A percentile compares a stretch with the other conserved stretches of the same genome.
phyloP scores from a whole-genome alignment of 2,888 invertebrate species.

The Hirudinaria manillensis region DNA sequence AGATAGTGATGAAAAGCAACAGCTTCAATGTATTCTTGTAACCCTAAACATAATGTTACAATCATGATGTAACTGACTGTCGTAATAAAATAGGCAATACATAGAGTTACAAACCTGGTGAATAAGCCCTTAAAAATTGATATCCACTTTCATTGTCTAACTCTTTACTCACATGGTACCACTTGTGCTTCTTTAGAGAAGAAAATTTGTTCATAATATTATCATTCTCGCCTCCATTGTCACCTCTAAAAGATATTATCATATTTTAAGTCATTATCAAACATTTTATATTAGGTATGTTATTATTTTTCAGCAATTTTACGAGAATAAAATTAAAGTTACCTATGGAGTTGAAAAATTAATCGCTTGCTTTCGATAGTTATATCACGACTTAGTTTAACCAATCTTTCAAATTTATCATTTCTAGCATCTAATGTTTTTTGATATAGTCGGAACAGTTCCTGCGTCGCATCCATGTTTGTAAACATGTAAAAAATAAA shows the following conservation, averaged over 20 bases:
- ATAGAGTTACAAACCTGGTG: constrained; percentile 52
- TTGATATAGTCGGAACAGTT: constrained; percentile 27
- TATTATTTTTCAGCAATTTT: not conserved
- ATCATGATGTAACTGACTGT: not conserved
- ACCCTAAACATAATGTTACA: constrained; percentile 46
- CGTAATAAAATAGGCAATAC: not conserved
- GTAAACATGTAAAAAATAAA: constrained; percentile 29
- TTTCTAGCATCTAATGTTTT: constrained; percentile 67
- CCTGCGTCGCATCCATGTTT: not conserved
- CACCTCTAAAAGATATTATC: constrained; percentile 49
- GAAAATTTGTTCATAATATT: constrained; percentile 67
- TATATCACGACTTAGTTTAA: constrained; percentile 74
- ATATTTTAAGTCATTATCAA: not conserved
- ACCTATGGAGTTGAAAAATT: constrained; percentile 75
- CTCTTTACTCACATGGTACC: constrained; percentile 69
- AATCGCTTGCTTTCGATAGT: constrained; percentile 84
- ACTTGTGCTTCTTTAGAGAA: constrained; percentile 62
- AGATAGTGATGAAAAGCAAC: constrained; percentile 70
- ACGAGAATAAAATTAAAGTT: not conserved
- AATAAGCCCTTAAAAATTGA: constrained; percentile 65
- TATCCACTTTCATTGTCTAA: constrained; percentile 67
- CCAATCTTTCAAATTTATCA: constrained; percentile 74
- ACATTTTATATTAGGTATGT: not conserved
- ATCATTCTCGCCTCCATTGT: constrained; percentile 56
- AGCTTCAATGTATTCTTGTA: constrained; percentile 82